Base-by-base conservation (phyloP, 2,797 vertebrate genomes). In the Acanthopagrus latus region DNA sequence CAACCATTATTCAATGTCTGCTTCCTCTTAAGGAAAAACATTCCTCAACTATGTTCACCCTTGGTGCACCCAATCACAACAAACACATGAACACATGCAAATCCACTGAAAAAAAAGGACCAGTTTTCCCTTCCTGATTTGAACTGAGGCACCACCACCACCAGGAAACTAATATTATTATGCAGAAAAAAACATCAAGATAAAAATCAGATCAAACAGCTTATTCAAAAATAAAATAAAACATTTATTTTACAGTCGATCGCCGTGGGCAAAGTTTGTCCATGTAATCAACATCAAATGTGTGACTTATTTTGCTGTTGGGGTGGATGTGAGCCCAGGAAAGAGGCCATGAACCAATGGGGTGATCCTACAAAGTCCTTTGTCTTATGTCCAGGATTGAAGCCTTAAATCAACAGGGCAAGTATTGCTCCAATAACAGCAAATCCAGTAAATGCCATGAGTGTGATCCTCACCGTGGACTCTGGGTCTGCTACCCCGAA, bases 371-470 rank as follows among this genome's bases (percentile, higher is more conserved):
- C 21, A 20, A 3, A 0, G 59, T 52, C 58, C 74, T 33, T 16
- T 0, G 18, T 48, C 1, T 43, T 0, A 29, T 21, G 58, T 50
- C 29, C 47, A 52, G 4, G 2, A 1, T 0, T 20, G 46, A 2
- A 38, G 14, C n/a, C 43, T 2, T 38, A 10, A 13, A 96, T 96
- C 88, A 97, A 86, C 86, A 96, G 93, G 20, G 97, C 97, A 83
- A 99, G 78, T 43, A 96, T 94, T 0, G 97, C 97, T 41, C 97
- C 97, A 8, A 99, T 90, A 20, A 97, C 96, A 2, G 97, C 97
- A 83, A 98, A 70, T 2, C 97, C 96, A 2, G 95, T 97, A 55
- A 98, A 89, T 0, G 95, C 94, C 94, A 98, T 89, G 86, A 99
- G 94, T 0, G 97, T 85, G 2, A 95, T 96, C 84, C 96, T 96